Percentiles rank a stretch among this genome's conserved stretches.
These are phyloP conservation scores for Porites divaricata DNA, from an alignment of 92 coral and sea anemone genomes.

Conservation along the genomic window DNA sequence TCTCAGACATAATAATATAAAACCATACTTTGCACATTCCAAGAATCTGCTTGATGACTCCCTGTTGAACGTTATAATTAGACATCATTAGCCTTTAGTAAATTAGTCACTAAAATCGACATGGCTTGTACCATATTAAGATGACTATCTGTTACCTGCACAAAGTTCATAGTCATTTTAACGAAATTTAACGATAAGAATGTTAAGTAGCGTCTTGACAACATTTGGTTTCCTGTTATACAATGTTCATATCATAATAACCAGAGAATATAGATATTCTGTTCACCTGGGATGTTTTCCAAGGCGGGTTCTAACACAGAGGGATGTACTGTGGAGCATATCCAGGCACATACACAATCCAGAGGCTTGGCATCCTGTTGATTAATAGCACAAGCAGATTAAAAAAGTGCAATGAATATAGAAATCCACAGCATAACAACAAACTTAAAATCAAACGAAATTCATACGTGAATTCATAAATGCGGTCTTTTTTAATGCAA, in stretches of 20 bases:
- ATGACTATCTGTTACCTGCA: not conserved
- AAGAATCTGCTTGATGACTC: conserved; percentile 12
- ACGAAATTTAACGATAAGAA: too few relatives aligned
- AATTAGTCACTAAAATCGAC: conserved; percentile 8
- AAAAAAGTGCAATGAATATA: too few relatives aligned
- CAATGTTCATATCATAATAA: not conserved
- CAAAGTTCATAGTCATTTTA: not conserved
- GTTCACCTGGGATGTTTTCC: conserved; percentile 70
- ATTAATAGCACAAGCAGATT: not conserved
- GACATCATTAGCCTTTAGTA: not conserved
- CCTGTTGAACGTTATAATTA: conserved; percentile 29
- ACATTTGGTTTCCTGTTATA: too few relatives aligned
- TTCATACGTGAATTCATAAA: too few relatives aligned
- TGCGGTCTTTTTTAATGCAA: too few relatives aligned
- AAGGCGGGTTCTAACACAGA: conserved; percentile 66
- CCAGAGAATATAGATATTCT: too few relatives aligned
- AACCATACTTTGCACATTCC: conserved; percentile 40
- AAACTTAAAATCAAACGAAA: too few relatives aligned
- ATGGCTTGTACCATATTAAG: not conserved
- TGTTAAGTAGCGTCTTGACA: too few relatives aligned
- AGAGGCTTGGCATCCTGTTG: conserved; percentile 83
- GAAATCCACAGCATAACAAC: too few relatives aligned
- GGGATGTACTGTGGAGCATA: conserved; percentile 72
- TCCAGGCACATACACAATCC: conserved; percentile 93
- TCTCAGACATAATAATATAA: not conserved